Evolutionary conservation across 2,888 invertebrate species (phyloP).

Genomic region (Pardosa pseudoannulata): DNA sequence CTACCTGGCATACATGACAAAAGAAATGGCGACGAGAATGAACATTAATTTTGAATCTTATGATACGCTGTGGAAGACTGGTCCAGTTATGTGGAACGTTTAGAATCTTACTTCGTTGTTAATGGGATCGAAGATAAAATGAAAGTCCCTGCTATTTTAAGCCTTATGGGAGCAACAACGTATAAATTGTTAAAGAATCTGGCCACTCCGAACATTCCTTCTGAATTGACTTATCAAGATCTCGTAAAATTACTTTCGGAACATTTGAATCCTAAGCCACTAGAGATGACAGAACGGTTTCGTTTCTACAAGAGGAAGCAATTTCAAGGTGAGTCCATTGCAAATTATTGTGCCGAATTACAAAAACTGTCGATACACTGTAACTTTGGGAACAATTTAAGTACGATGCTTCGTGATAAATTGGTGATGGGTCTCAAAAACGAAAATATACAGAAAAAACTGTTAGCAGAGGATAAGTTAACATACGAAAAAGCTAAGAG

Average conservation of each 20-base stretch:
- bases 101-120: slow-evolving; percentile 54
- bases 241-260: slow-evolving; percentile 54
- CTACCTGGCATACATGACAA: slow-evolving; percentile 50
- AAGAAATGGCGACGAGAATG: too few species aligned
- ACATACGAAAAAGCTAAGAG: slow-evolving; percentile 45
- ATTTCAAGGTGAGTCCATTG: slow-evolving; percentile 53
- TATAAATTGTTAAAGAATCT: slow-evolving; percentile 55
- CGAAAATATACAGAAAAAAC: slow-evolving; percentile 42
- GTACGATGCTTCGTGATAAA: slow-evolving; percentile 50
- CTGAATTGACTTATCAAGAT: slow-evolving; percentile 53
- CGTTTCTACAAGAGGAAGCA: slow-evolving; percentile 58
- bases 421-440: slow-evolving; percentile 36
- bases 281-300: slow-evolving; percentile 55
- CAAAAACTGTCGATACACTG: slow-evolving; percentile 50
- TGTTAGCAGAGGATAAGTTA: slow-evolving; percentile 49
- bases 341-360: slow-evolving; percentile 54
- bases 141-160: slow-evolving; percentile 44
- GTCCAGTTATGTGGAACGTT: slow-evolving; percentile 45
- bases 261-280: slow-evolving; percentile 52
- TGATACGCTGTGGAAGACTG: slow-evolving; percentile 55
- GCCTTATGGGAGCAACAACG: slow-evolving; percentile 53
- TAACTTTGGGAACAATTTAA: slow-evolving; percentile 49
- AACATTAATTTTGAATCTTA: too few species aligned
- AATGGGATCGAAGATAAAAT: slow-evolving; percentile 51
- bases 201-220: slow-evolving; percentile 51